phyloP scores from a whole-genome alignment of 1,140 invertebrate genomes.

The Phymorhynchus buccinoides region DNA sequence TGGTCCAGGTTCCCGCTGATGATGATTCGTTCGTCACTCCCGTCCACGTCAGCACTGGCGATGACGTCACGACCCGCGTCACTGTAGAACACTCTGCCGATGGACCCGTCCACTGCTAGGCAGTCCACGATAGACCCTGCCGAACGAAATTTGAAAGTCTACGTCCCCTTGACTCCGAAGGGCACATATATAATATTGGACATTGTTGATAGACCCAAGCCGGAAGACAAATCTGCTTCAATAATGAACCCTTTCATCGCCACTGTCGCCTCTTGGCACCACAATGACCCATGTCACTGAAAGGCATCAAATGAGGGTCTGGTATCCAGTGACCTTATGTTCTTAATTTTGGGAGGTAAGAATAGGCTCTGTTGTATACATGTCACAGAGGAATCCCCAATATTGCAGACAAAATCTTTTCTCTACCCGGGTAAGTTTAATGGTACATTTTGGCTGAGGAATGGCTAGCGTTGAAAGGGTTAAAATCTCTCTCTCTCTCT shows the following conservation, averaged over 20 bases:
- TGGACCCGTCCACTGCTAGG: conserved; percentile 51
- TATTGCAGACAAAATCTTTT: too few species aligned
- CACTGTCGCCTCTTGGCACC: too few species aligned
- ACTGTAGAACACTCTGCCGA: conserved; percentile 53
- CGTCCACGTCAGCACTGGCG: conserved; percentile 47
- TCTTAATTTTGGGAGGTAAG: too few species aligned
- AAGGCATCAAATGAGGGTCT: too few species aligned
- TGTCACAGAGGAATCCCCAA: too few species aligned
- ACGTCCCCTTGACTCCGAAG: not conserved
- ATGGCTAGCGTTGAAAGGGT: too few species aligned
- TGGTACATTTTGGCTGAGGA: too few species aligned
- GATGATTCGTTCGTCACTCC: conserved; percentile 40
- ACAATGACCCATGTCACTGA: too few species aligned
- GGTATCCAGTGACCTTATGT: too few species aligned
- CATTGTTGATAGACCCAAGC: not conserved
- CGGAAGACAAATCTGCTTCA: not conserved
- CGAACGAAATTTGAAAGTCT: not conserved
- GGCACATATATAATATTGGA: not conserved
- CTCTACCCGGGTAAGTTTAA: too few species aligned
- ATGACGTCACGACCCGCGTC: conserved; percentile 58
- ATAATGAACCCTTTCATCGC: not conserved
- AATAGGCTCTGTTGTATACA: too few species aligned
- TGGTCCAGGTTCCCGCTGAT: conserved; percentile 49
- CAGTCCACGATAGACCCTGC: conserved; percentile 51
- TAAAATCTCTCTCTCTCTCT: too few species aligned